Evolutionary conservation across 2,113 vertebrate genomes (phyloP).

Genomic region (Panthera uncia): DNA sequence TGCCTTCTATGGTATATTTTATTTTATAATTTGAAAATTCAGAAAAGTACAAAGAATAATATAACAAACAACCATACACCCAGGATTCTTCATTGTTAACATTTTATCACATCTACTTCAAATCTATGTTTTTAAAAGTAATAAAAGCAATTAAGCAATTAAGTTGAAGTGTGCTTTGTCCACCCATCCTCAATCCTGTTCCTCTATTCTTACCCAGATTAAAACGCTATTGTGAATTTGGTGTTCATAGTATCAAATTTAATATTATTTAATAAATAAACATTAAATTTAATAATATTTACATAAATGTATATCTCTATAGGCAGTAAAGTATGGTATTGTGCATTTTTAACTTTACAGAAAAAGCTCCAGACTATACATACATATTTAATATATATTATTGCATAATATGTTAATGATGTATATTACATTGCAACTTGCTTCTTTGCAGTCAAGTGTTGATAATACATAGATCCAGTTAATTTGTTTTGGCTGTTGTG

Average conservation of each 20-base stretch:
- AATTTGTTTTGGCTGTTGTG: background rate
- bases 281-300: slow-evolving; percentile 1
- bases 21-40: background rate
- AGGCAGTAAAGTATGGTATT: background rate
- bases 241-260: background rate
- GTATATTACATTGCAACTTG: background rate
- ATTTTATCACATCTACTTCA: background rate
- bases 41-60: slow-evolving; percentile 7
- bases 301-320: slow-evolving; percentile 3
- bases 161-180: background rate
- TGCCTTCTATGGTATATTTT: background rate
- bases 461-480: background rate
- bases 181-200: background rate
- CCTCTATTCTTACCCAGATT: background rate
- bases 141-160: background rate
- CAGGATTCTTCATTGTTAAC: background rate
- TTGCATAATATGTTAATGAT: background rate
- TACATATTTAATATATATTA: background rate
- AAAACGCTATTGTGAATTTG: slow-evolving; percentile 12
- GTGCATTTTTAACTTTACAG: background rate
- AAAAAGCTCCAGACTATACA: background rate
- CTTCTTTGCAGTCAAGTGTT: slow-evolving; percentile 11
- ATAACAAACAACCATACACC: background rate
- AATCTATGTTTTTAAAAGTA: background rate
- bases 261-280: background rate